Conservation (phyloP, 92 coral and sea anemone species). For the Metridium senile region DNA sequence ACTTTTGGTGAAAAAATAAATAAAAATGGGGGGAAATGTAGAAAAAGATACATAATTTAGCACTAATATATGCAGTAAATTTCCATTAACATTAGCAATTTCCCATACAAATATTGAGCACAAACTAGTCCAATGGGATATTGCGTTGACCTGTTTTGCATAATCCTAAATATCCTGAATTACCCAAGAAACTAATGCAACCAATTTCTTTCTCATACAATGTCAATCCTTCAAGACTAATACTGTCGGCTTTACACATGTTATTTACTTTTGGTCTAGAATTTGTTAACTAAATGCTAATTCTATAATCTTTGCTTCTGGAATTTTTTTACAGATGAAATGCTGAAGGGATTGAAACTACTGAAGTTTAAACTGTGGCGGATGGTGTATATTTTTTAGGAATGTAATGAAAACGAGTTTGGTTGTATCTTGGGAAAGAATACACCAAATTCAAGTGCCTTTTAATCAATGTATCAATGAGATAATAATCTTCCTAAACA, state of each 20-base stretch:
- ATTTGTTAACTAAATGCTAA: constrained; percentile 3
- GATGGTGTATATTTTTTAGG: neutral
- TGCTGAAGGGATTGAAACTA: neutral
- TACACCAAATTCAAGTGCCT: neutral
- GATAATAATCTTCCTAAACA: neutral
- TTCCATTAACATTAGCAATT: neutral
- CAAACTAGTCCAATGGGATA: neutral
- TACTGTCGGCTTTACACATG: neutral
- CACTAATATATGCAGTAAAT: too few relatives aligned
- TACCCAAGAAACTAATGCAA: neutral
- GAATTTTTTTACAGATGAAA: neutral
- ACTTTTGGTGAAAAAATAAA: too few relatives aligned
- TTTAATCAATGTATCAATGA: neutral
- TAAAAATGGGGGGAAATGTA: too few relatives aligned
- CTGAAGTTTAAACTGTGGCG: neutral
- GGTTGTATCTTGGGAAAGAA: neutral
- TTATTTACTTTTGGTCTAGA: constrained; percentile 1
- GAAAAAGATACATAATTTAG: too few relatives aligned
- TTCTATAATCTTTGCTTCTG: neutral
- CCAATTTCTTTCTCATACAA: neutral
- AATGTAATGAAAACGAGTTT: neutral
- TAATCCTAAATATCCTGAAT: neutral
- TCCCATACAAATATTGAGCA: constrained; percentile 8
- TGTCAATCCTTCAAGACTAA: neutral
- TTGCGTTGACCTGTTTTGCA: neutral